Base-by-base conservation (phyloP, 2,797 vertebrate species). In the Okamejei kenojei region DNA sequence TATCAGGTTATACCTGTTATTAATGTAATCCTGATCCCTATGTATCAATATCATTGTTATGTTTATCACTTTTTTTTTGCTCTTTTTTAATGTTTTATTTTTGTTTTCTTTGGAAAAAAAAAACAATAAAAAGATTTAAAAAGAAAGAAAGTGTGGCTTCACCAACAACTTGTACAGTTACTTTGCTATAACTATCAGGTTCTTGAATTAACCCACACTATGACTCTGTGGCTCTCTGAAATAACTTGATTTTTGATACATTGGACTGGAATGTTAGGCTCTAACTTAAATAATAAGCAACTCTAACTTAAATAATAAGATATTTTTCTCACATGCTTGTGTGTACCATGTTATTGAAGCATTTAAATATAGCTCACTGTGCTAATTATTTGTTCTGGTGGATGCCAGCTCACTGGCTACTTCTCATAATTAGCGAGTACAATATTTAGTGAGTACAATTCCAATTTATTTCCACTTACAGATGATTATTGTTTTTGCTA, bases 401-500 rank as follows among this genome's bases (percentile, higher is more conserved):
- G 7, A 8, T 32, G 32, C 63, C 29, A 35, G n/a, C n/a, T 88
- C 6, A 88, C 15, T 88, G 61, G 84, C 63, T 8, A 35, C 1
- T 35, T 68, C 68, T 8, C n/a, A 32, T 63, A n/a, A 86, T 13
- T 6, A 86, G 13, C 68, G n/a, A 17, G 63, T 19, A 65, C 15
- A 68, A 61, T 88, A 32, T 88, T 32, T 32, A 88, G 3, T 68
- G n/a, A 86, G 8, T 88, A 63, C n/a, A 63, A 68, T 65, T 68
- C 63, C 63, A 88, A 88, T 88, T 88, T 6, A 68, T 32, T 88
- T 88, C 61, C n/a, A 68, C 15, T 88, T 88, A 23, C 63, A 88
- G n/a, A 19, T 82, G 23, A 11, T 82, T 8, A 45, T 81, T 81
- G 38, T 88, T 35, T 21, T n/a, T 68, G 84, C 7, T 32, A 7